These are phyloP conservation scores for Sycophila texana DNA, from an alignment of 2,888 invertebrate species.

Conservation along the genomic window DNA sequence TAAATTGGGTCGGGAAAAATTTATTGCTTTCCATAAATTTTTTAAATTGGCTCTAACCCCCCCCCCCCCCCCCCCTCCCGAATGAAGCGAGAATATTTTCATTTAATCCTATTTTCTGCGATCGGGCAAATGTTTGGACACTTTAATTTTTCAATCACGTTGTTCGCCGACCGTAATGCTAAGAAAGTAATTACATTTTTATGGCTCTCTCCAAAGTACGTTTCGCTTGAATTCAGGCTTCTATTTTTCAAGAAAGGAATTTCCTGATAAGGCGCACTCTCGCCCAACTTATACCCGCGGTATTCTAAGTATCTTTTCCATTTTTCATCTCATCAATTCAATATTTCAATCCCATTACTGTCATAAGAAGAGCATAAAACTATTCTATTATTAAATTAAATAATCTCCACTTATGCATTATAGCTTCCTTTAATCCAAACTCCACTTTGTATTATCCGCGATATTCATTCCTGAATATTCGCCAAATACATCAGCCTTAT, in stretches of 20 bases:
- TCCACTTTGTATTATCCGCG: no score
- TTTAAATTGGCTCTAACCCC: not conserved
- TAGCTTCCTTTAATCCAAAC: no score
- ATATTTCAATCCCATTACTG: no score
- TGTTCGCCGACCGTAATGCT: not conserved
- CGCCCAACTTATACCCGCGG: no score
- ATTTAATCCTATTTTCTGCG: slow-evolving; percentile 40
- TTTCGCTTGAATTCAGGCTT: not conserved
- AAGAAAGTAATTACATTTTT: slow-evolving; percentile 17
- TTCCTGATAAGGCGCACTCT: not conserved
- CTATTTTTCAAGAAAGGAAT: not conserved
- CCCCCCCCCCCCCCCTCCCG: not conserved
- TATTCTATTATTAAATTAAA: no score
- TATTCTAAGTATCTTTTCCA: no score
- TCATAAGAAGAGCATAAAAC: no score
- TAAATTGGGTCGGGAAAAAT: slow-evolving; percentile 39
- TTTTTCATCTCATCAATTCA: no score
- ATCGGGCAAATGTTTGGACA: slow-evolving; percentile 42
- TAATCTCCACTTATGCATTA: no score
- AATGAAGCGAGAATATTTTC: slow-evolving; percentile 11
- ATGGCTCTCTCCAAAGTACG: not conserved
- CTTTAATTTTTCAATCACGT: slow-evolving; percentile 39
- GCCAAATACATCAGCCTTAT: no score
- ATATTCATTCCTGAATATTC: no score
- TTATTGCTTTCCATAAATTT: slow-evolving; percentile 15